phyloP scores from a whole-genome alignment of 2,113 vertebrate species.

The Catharus minimus region DNA sequence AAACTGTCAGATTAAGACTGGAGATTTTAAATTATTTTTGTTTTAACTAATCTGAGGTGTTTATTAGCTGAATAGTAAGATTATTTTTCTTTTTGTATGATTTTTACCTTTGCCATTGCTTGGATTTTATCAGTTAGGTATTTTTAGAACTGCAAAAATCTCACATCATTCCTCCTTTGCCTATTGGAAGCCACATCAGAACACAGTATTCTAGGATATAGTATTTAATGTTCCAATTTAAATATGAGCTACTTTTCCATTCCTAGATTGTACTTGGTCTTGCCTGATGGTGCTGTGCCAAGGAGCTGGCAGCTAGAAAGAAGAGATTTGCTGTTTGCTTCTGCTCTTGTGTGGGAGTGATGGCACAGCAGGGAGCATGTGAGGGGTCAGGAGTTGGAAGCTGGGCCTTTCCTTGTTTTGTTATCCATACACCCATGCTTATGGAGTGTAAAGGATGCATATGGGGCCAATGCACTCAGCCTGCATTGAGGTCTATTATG shows the following conservation, averaged over 20 bases:
- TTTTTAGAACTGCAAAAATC: not conserved
- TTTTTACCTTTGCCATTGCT: not conserved
- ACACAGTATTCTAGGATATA: not conserved
- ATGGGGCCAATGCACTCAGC: not conserved
- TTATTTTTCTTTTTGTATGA: not conserved
- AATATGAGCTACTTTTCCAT: not conserved
- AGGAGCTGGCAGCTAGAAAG: not conserved
- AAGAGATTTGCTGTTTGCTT: not conserved
- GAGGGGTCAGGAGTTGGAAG: not conserved
- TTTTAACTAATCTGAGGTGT: not conserved
- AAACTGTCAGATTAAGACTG: not conserved
- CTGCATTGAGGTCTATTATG: fast-evolving
- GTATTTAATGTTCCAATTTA: not conserved
- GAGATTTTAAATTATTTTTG: not conserved
- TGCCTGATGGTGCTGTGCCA: not conserved
- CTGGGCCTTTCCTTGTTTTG: not conserved
- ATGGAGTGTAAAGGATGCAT: not conserved
- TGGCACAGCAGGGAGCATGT: not conserved
- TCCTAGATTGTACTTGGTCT: not conserved
- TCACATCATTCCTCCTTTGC: not conserved
- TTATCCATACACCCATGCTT: not conserved
- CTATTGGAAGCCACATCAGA: not conserved
- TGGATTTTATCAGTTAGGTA: not conserved
- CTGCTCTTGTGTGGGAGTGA: not conserved
- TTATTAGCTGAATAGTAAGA: not conserved